Evolutionary conservation across 1,140 invertebrate species (phyloP).

Genomic region (Cotesia chilonis): DNA sequence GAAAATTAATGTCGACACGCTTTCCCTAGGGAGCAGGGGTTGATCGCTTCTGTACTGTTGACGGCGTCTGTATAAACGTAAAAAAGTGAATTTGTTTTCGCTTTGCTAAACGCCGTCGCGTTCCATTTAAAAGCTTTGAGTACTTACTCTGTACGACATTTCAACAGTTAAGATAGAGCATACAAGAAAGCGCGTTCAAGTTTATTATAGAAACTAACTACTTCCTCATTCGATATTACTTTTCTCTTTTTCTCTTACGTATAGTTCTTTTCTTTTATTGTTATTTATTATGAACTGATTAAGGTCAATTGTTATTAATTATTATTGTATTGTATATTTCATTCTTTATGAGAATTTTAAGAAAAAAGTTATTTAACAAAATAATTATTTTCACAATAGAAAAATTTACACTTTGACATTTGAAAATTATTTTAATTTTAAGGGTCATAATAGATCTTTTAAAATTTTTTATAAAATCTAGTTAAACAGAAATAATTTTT

Average conservation of each 20-base stretch:
- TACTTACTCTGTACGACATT: slow-evolving; percentile 25
- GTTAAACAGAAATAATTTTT: too few species aligned
- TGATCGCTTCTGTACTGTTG: slow-evolving; percentile 27
- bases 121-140: slow-evolving; percentile 49
- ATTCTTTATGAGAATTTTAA: too few species aligned
- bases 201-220: slow-evolving; percentile 9
- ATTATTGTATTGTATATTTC: too few species aligned
- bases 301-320: too few species aligned
- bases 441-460: too few species aligned
- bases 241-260: slow-evolving; percentile 47
- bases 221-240: slow-evolving; percentile 45
- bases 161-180: slow-evolving; percentile 29
- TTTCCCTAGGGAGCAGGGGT: slow-evolving; percentile 35
- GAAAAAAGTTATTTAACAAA: too few species aligned
- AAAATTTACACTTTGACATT: too few species aligned
- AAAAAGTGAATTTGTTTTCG: slow-evolving; percentile 22
- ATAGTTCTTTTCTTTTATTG: slow-evolving; percentile 37
- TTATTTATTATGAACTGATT: not conserved
- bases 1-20: slow-evolving; percentile 41
- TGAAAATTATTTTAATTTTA: too few species aligned
- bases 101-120: slow-evolving; percentile 47
- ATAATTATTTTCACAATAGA: too few species aligned
- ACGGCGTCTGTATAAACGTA: slow-evolving; percentile 23
- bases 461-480: too few species aligned
- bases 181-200: slow-evolving; percentile 53